Evolutionary conservation across 2,888 invertebrate species (phyloP).

Genomic region (Amphipoea oculea): DNA sequence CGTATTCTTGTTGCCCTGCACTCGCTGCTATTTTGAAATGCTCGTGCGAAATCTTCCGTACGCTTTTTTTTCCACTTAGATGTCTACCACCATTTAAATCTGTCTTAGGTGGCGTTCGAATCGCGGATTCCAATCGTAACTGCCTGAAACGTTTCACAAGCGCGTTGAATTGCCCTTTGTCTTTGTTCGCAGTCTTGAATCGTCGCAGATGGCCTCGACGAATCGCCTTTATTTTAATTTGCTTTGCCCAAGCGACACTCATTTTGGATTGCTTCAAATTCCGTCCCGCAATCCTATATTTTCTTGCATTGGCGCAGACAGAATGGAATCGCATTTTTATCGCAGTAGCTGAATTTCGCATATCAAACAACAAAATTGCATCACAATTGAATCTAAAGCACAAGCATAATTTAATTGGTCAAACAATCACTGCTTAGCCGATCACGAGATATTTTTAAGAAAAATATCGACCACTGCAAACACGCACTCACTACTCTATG

Average conservation of each 20-base stretch:
- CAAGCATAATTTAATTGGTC: background rate
- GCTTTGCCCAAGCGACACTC: background rate
- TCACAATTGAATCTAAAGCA: background rate
- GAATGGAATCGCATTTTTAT: constrained; percentile 1
- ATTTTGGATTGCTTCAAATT: constrained; percentile 5
- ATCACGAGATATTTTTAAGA: background rate
- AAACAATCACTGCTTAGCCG: background rate
- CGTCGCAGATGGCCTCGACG: background rate
- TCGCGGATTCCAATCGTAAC: constrained; percentile 7
- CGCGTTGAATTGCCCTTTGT: background rate
- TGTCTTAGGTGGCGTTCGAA: background rate
- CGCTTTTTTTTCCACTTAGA: background rate
- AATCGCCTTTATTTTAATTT: constrained; percentile 22
- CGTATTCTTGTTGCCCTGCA: background rate
- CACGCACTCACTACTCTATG: background rate
- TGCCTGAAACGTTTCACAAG: constrained; percentile 7
- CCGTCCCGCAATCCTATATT: background rate
- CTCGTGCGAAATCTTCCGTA: background rate
- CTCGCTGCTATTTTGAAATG: background rate
- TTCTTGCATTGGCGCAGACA: constrained; percentile 18
- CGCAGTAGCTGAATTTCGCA: background rate
- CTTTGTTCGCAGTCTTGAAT: background rate
- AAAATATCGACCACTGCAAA: constrained; percentile 4
- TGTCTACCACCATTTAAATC: background rate
- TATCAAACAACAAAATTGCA: background rate